These are phyloP conservation scores for Epistrophe eligans DNA, from an alignment of 2,888 invertebrate genomes.

Conservation along the genomic window DNA sequence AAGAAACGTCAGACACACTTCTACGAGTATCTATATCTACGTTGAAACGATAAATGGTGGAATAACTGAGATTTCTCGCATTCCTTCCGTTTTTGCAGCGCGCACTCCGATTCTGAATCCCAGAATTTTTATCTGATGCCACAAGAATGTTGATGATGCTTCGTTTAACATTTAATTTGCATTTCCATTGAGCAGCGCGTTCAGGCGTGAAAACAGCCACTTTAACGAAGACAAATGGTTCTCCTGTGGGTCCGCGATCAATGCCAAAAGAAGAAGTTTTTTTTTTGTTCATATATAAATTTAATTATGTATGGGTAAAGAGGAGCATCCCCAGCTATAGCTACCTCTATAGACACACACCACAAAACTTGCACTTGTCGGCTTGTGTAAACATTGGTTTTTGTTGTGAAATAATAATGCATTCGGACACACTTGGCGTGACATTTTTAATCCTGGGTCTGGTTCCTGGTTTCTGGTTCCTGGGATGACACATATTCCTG, in stretches of 20 bases:
- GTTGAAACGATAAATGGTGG: slow-evolving; percentile 60
- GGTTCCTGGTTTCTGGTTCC: background rate
- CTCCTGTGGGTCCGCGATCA: slow-evolving; percentile 42
- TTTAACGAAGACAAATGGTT: slow-evolving; percentile 72
- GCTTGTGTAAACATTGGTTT: slow-evolving; percentile 58
- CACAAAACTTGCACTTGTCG: slow-evolving; percentile 54
- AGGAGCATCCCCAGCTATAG: background rate
- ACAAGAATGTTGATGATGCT: slow-evolving; percentile 49
- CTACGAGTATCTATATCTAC: background rate
- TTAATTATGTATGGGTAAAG: slow-evolving; percentile 8
- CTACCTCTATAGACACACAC: background rate
- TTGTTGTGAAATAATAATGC: slow-evolving; percentile 73
- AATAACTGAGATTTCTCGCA: slow-evolving; percentile 56
- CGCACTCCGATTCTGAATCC: background rate
- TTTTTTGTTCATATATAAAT: background rate
- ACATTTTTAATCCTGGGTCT: slow-evolving; percentile 62
- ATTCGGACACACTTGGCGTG: slow-evolving; percentile 69
- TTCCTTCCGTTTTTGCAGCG: slow-evolving; percentile 31
- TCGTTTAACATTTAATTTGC: slow-evolving; percentile 64
- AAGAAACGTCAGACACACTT: slow-evolving; percentile 13
- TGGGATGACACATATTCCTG: background rate
- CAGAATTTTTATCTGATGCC: slow-evolving; percentile 34
- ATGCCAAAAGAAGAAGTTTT: slow-evolving; percentile 35
- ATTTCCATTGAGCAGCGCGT: slow-evolving; percentile 46
- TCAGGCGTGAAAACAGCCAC: slow-evolving; percentile 54